Conservation (phyloP, 1,140 invertebrate species). For the Orussus abietinus region DNA sequence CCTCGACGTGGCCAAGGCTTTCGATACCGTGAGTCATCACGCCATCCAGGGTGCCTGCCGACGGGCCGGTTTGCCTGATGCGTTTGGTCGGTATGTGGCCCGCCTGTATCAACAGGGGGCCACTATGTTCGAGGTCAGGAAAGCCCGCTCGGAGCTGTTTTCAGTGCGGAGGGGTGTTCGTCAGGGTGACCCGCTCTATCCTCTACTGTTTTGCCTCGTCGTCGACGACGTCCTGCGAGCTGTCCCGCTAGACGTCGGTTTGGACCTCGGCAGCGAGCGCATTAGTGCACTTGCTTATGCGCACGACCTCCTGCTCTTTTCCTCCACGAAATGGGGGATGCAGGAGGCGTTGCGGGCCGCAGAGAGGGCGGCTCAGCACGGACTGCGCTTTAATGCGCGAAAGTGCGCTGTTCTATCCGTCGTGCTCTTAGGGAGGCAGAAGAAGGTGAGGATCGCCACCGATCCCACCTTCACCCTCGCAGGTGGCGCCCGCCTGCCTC, state of each 20-base stretch:
- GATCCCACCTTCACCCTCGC: too few relatives aligned
- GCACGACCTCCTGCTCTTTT: too few relatives aligned
- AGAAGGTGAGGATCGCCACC: too few relatives aligned
- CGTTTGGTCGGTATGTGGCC: conserved; percentile 6
- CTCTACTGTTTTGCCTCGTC: conserved; percentile 18
- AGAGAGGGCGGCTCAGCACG: too few relatives aligned
- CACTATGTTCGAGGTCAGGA: conserved; percentile 10
- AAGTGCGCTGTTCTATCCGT: too few relatives aligned
- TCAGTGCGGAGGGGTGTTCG: conserved; percentile 5
- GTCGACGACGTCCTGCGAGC: conserved; percentile 9
- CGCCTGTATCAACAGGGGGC: conserved; percentile 9
- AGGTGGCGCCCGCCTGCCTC: too few relatives aligned
- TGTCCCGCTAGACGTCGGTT: conserved; percentile 26
- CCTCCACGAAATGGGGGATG: too few relatives aligned
- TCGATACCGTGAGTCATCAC: conserved; percentile 13
- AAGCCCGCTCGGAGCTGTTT: neutral
- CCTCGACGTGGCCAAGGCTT: conserved; percentile 20
- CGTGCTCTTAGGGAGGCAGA: too few relatives aligned
- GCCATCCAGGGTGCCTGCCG: conserved; percentile 1
- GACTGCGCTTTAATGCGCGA: too few relatives aligned
- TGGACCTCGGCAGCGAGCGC: too few relatives aligned
- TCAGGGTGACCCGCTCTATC: conserved; percentile 23
- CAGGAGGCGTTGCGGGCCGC: too few relatives aligned
- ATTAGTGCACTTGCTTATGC: conserved; percentile 79
- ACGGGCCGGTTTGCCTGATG: conserved; percentile 7